Conservation (phyloP, 2,888 invertebrate genomes). For the Polietes domitor region DNA sequence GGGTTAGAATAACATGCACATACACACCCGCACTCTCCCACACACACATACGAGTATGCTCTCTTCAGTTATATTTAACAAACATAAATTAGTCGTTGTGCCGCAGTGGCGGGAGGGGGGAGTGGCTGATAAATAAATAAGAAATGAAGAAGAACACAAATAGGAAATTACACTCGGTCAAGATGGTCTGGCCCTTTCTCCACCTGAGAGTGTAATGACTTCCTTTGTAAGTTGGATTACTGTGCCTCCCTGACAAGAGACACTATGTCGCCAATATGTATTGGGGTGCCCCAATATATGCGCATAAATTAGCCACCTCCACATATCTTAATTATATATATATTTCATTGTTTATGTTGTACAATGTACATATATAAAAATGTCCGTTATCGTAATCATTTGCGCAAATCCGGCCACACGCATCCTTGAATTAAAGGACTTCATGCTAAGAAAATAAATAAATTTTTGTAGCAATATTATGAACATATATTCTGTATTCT, state of each 20-base stretch:
- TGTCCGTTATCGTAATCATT: too few species aligned
- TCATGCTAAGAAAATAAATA: too few species aligned
- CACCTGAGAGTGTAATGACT: slow-evolving; percentile 24
- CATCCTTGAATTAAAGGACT: too few species aligned
- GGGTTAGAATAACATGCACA: slow-evolving; percentile 20
- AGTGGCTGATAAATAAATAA: slow-evolving; percentile 4
- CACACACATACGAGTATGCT: neutral
- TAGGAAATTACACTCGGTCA: slow-evolving; percentile 21
- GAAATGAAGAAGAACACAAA: neutral
- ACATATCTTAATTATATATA: slow-evolving; percentile 29
- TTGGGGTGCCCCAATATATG: slow-evolving; percentile 8
- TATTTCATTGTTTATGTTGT: neutral
- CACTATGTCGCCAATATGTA: neutral
- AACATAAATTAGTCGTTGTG: slow-evolving; percentile 31
- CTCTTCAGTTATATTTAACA: slow-evolving; percentile 14
- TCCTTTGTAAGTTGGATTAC: neutral
- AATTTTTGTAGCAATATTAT: too few species aligned
- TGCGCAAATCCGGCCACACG: too few species aligned
- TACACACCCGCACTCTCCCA: neutral
- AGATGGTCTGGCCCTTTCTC: slow-evolving; percentile 1
- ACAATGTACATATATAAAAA: neutral
- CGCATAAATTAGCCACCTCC: neutral
- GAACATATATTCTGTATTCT: too few species aligned
- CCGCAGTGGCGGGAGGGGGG: neutral
- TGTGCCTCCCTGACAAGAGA: neutral